Evolutionary conservation across 2,888 invertebrate species (phyloP), one percentile per base, ranked within the genome.

Genomic region (Onthophagus sagittarius): DNA sequence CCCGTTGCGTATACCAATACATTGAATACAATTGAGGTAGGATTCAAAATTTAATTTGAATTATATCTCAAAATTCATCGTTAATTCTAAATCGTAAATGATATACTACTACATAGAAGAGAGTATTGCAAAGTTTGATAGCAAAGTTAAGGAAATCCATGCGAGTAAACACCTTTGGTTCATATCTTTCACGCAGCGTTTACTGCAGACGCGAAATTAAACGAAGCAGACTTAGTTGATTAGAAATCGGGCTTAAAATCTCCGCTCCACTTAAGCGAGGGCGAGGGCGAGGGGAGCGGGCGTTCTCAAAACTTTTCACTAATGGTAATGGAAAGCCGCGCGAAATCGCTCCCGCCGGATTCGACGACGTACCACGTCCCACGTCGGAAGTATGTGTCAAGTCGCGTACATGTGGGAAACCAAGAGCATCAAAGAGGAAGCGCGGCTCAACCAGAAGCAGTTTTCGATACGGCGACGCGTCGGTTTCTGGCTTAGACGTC

Each of bases 181-280:
- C 79, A 79, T 82, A 84, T 84, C 83, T 84, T 84, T 84, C 84
- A 84, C 84, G 81, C 82, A 81, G 82, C 81, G 81, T 84, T 84
- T 83, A 82, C 79, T 23, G 64, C 23, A 15, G 64, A 15, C 14
- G 23, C 23, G 64, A 79, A 81, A 81, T 81, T 82, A 82, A 83
- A 82, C 82, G 82, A 81, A 81, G 82, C 80, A 81, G 82, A 82
- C 80, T 75, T 72, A 72, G 69, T 71, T 72, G 75, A 75, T 75
- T 75, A 75, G 75, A 73, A 75, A 75, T 71, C 72, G 69, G 67
- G 75, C 71, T 75, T 72, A 75, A 75, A 75, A 75, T 75, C 75
- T 69, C 62, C 71, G 69, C 75, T 39, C 67, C 71, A 67, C 67
- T 73, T 73, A 73, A 73, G 71, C 53, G 73, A 67, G 33, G 67